A percentile compares a stretch with the other conserved stretches of the same genome.
phyloP scores from a whole-genome alignment of 2,113 vertebrate species.

The Stigmatopora argus region DNA sequence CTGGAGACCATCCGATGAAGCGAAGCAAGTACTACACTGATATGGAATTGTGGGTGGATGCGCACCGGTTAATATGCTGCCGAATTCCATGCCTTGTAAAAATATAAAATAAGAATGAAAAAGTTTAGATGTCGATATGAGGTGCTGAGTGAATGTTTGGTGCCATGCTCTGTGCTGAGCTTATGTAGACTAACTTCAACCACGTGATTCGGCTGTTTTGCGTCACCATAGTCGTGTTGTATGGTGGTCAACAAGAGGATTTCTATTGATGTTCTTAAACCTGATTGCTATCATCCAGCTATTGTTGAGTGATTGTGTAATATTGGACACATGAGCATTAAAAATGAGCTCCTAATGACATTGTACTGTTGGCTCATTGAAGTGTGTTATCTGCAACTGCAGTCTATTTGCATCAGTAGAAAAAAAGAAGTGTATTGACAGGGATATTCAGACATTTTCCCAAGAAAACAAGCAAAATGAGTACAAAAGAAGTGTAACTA shows the following conservation, averaged over 20 bases:
- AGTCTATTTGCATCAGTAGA: no score
- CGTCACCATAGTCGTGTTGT: neutral
- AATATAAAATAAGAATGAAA: no score
- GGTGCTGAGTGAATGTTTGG: neutral
- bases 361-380: no score
- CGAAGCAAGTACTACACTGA: slow-evolving; percentile 12
- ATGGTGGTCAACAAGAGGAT: neutral
- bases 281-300: no score
- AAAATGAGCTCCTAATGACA: no score
- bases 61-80: slow-evolving; percentile 14
- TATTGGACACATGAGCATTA: no score
- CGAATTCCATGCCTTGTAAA: slow-evolving; percentile 27
- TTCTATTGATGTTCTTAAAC: neutral
- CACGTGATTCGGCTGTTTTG: slow-evolving; percentile 1
- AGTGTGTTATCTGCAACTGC: no score
- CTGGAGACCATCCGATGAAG: slow-evolving; percentile 13
- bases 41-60: slow-evolving; percentile 18
- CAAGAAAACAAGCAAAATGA: no score
- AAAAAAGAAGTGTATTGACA: neutral
- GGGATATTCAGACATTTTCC: no score
- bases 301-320: no score
- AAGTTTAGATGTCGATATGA: neutral
- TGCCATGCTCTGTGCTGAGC: slow-evolving; percentile 16
- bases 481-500: no score
- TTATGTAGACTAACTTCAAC: slow-evolving; percentile 31